These are phyloP conservation scores for Cephonodes hylas DNA, from an alignment of 2,888 invertebrate genomes.

Conservation along the genomic window DNA sequence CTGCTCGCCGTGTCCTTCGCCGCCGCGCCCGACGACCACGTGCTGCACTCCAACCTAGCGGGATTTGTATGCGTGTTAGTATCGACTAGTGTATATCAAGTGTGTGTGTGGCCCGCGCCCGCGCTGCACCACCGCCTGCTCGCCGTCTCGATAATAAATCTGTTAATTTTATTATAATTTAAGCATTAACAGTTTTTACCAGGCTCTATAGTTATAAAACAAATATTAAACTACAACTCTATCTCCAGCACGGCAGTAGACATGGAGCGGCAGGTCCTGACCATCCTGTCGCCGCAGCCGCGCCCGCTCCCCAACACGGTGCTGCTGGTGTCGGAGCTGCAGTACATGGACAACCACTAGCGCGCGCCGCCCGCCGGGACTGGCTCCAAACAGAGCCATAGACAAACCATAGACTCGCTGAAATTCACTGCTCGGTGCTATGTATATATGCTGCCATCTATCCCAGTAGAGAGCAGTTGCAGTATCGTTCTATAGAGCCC, in stretches of 20 bases:
- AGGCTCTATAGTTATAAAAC: background rate
- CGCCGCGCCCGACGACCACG: conserved; percentile 89
- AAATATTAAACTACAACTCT: conserved; percentile 13
- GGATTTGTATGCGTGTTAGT: conserved; percentile 95
- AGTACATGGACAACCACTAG: conserved; percentile 96
- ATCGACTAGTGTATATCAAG: too few relatives aligned
- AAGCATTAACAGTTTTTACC: too few relatives aligned
- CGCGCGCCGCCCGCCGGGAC: background rate
- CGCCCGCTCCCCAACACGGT: conserved; percentile 94
- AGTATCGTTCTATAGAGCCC: too few relatives aligned
- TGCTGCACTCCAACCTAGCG: conserved; percentile 88
- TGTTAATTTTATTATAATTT: too few relatives aligned
- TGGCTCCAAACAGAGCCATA: too few relatives aligned
- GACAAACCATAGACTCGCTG: too few relatives aligned
- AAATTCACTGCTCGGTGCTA: too few relatives aligned
- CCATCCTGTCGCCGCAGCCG: conserved; percentile 96
- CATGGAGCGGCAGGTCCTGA: conserved; percentile 91
- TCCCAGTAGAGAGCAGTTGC: too few relatives aligned
- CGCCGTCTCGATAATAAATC: too few relatives aligned
- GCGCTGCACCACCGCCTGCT: conserved; percentile 93
- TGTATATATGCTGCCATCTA: too few relatives aligned
- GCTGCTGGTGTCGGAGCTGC: conserved; percentile 93
- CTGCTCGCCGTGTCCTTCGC: conserved; percentile 94
- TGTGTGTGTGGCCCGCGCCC: conserved; percentile 88
- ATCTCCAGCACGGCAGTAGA: conserved; percentile 92